phyloP scores from a whole-genome alignment of 1,140 invertebrate species.

The Megalonaias nervosa region DNA sequence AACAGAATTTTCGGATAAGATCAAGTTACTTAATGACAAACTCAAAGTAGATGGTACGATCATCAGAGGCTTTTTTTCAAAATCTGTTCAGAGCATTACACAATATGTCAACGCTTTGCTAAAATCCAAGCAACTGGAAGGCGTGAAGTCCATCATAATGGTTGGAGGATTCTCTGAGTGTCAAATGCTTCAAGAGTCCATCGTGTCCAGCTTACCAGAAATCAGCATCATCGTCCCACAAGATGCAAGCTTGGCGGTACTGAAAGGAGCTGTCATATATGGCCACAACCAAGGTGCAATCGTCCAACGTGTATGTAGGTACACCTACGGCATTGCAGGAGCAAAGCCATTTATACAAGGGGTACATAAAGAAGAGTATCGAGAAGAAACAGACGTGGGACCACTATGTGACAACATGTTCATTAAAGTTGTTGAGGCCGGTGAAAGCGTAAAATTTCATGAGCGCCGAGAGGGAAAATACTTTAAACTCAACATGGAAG shows the following conservation, averaged over 20 bases:
- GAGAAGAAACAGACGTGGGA: not conserved
- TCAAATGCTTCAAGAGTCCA: not conserved
- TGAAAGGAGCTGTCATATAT: too few species aligned
- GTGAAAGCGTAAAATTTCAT: not conserved
- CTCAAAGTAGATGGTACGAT: not conserved
- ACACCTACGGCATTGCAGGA: not conserved
- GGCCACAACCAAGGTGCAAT: not conserved
- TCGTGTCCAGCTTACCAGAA: not conserved
- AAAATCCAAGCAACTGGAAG: not conserved
- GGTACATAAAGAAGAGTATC: not conserved
- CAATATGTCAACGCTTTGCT: not conserved
- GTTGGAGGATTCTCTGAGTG: conserved; percentile 10
- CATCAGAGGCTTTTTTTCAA: not conserved
- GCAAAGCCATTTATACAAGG: not conserved
- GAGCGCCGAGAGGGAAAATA: not conserved
- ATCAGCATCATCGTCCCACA: too few species aligned
- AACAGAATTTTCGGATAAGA: not conserved
- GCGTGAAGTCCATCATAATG: not conserved
- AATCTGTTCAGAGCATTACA: conserved; percentile 1
- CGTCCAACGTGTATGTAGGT: not conserved
- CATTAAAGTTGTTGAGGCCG: not conserved
- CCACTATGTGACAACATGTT: not conserved
- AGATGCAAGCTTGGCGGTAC: too few species aligned
- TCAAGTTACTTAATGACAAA: not conserved
- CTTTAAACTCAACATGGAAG: not conserved